These are phyloP conservation scores for Cichladusa arquata DNA, from an alignment of 2,113 vertebrate species.

Conservation along the genomic window DNA sequence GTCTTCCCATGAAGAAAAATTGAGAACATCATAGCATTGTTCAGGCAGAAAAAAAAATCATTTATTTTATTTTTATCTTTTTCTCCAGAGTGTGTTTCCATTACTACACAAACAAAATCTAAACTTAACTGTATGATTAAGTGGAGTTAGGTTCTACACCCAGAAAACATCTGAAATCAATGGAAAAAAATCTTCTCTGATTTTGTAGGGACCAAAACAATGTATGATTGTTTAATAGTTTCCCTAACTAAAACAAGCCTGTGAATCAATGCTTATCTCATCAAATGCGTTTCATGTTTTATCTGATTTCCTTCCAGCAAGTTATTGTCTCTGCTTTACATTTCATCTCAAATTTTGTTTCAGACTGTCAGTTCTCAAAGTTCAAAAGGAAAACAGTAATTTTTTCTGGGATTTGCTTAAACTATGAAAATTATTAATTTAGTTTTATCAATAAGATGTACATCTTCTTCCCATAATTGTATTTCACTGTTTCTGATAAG, in stretches of 20 bases:
- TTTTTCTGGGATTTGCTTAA: background rate
- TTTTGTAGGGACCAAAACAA: background rate
- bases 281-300: background rate
- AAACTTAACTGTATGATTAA: background rate
- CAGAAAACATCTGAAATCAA: background rate
- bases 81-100: background rate
- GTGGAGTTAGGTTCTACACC: background rate
- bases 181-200: background rate
- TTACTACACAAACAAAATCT: background rate
- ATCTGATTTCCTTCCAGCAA: background rate
- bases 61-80: background rate
- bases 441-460: background rate
- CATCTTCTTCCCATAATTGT: background rate
- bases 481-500: background rate
- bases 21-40: background rate
- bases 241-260: background rate
- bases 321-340: background rate
- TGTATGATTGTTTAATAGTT: background rate
- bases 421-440: background rate
- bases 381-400: background rate
- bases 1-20: background rate
- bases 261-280: background rate
- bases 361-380: background rate
- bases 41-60: background rate
- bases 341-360: background rate